phyloP scores from a whole-genome alignment of 2,113 vertebrate genomes.

The Chamaea fasciata region DNA sequence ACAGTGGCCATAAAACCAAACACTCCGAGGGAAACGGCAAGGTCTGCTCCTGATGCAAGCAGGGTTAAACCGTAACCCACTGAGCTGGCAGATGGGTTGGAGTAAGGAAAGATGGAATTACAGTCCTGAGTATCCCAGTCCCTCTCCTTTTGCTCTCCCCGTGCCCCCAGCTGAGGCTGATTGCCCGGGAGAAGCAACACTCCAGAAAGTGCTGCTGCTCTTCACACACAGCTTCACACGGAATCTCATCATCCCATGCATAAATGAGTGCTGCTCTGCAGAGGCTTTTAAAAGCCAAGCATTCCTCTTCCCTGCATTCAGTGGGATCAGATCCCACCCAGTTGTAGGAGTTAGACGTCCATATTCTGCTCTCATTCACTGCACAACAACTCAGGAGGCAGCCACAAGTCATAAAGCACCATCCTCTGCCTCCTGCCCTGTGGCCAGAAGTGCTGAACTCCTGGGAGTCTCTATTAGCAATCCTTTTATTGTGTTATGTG shows the following conservation, averaged over 20 bases:
- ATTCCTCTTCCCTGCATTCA: neutral
- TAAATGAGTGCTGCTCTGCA: neutral
- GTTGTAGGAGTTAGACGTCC: neutral
- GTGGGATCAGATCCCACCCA: neutral
- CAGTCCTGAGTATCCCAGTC: neutral
- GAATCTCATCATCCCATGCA: neutral
- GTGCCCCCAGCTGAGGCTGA: rapidly evolving
- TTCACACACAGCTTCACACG: neutral
- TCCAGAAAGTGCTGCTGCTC: neutral
- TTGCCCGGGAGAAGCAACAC: neutral
- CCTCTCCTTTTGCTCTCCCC: neutral
- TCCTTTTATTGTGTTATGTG: neutral
- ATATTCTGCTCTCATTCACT: neutral
- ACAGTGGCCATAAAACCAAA: neutral
- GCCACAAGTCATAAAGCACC: neutral
- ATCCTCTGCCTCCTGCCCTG: neutral
- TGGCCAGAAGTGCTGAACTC: neutral
- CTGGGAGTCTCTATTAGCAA: neutral
- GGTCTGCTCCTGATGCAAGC: neutral
- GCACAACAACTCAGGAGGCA: neutral
- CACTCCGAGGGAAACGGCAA: neutral
- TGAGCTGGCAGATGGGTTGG: neutral
- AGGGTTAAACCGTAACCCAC: neutral
- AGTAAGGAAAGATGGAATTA: neutral
- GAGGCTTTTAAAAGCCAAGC: neutral